Conservation (phyloP, 2,113 vertebrate genomes). For the Haemorhous mexicanus region DNA sequence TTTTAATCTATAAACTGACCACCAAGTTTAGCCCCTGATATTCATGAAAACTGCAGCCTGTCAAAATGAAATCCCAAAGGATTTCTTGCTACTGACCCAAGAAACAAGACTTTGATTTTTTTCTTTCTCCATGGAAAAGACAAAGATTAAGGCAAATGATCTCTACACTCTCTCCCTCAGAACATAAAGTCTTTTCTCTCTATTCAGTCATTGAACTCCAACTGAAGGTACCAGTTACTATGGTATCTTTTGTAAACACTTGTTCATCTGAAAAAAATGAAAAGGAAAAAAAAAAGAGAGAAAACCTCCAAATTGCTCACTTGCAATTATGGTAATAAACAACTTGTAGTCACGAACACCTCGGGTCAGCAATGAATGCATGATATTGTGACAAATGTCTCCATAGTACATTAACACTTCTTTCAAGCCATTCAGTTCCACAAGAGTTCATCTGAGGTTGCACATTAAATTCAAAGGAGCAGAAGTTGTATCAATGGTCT, state of each 20-base stretch:
- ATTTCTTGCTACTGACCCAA: neutral
- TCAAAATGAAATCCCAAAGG: neutral
- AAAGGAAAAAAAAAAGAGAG: fast-evolving
- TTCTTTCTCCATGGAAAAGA: neutral
- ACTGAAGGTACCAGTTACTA: slow-evolving; percentile 1
- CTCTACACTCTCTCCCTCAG: neutral
- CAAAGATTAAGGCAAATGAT: neutral
- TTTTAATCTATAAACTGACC: neutral
- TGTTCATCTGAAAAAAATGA: neutral
- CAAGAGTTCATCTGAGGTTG: slow-evolving; percentile 47
- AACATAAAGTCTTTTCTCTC: neutral
- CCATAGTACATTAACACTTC: neutral
- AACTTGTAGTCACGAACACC: neutral
- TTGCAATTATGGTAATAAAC: slow-evolving; percentile 3
- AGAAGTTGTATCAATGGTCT: slow-evolving; percentile 20
- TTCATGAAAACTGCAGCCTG: neutral
- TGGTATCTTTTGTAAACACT: slow-evolving; percentile 46
- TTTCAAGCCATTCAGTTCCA: slow-evolving; percentile 49
- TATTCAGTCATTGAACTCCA: slow-evolving; percentile 1
- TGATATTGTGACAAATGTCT: slow-evolving; percentile 6
- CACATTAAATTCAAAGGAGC: slow-evolving; percentile 43
- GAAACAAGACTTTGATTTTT: neutral
- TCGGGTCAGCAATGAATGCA: slow-evolving; percentile 15
- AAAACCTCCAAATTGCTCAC: neutral
- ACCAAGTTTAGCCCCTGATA: neutral